Base-by-base conservation (phyloP, 1,140 invertebrate genomes). In the Nasonia vitripennis region DNA sequence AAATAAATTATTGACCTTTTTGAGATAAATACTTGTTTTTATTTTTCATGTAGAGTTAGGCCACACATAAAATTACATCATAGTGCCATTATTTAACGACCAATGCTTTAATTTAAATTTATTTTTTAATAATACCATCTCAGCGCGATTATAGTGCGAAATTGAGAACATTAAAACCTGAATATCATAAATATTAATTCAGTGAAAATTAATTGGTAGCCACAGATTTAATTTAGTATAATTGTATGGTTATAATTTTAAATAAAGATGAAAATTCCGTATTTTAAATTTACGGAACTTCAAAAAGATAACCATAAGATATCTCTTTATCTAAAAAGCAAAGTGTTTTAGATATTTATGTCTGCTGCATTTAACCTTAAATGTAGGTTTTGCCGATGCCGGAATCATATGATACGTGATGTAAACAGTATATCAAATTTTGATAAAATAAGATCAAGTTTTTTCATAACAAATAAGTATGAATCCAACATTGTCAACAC, bases 1-100 rank as follows among this genome's bases (percentile, higher is more conserved):
- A 79, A 79, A 79, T 79, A 79, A 79, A 68, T 79, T 37, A 68
- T 68, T 78, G 48, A 51, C 45, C 17, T 27, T 51, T 78, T 78
- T 55, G 12, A 48, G 70, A 73, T 31, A 45, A 45, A 7, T 7
- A 41, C 37, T 45, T 45, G 41, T 10, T 45, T 45, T 27, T 27
- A n/a, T 27, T 45, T 45, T 45, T 45, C 41, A 45, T 45, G 1
- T 10, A 45, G 10, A 7, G 41, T 45, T 45, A 45, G 41, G 7
- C 11, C 41, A 10, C 7, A 45, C 41, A 45, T 9, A 45, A 45
- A 9, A 45, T 45, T 45, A 45, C 34, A 37, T 45, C 10, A 45
- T 45, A 45, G 41, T 7, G 41, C 6, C 41, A 45, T 45, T 45
- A 45, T 10, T 45, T 9, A 11, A 10, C 41, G 7, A 45, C 9